A percentile compares a stretch with the other conserved stretches of the same genome.
These are phyloP conservation scores for Pampus argenteus DNA, from an alignment of 2,797 vertebrate genomes.

Conservation along the genomic window DNA sequence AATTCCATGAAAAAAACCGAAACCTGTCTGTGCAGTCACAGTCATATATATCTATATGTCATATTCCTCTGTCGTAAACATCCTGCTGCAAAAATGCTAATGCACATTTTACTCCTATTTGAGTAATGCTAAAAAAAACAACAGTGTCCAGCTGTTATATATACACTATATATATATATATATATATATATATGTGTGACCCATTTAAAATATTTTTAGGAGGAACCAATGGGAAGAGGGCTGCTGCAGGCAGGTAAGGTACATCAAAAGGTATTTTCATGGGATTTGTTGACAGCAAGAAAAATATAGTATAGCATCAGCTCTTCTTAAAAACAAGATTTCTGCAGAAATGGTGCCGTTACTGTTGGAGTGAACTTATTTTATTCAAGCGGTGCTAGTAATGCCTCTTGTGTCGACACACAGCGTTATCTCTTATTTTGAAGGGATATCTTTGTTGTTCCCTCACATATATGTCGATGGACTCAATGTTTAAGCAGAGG, in stretches of 20 bases:
- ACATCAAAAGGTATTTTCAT: not conserved
- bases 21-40: not conserved
- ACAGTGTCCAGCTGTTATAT: not conserved
- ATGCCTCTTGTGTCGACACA: not conserved
- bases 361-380: not conserved
- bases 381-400: slow-evolving; percentile 4
- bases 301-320: not conserved
- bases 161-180: too few relatives aligned
- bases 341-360: not conserved
- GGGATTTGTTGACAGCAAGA: not conserved
- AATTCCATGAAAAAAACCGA: not conserved
- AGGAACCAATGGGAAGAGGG: too few relatives aligned
- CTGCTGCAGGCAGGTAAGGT: not conserved
- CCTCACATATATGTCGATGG: not conserved
- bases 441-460: not conserved
- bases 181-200: too few relatives aligned
- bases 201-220: not conserved
- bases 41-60: too few relatives aligned
- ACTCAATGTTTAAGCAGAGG: not conserved
- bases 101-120: not conserved
- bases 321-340: not conserved
- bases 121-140: not conserved
- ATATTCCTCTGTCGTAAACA: too few relatives aligned
- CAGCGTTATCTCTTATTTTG: not conserved
- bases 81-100: slow-evolving; percentile 9